Evolutionary conservation across 2,113 vertebrate species (phyloP).

Genomic region (Anhinga rufa): DNA sequence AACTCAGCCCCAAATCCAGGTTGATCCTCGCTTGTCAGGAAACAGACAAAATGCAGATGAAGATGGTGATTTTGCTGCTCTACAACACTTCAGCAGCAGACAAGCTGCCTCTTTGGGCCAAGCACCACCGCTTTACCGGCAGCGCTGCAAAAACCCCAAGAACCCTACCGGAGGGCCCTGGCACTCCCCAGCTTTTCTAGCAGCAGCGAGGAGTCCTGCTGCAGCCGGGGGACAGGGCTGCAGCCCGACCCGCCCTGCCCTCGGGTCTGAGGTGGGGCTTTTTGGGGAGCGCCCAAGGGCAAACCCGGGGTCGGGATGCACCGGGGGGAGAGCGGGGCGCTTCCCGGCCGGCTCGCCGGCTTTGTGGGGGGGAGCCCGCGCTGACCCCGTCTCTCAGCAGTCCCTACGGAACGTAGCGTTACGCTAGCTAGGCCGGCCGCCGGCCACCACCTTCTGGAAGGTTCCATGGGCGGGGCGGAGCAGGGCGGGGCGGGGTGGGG

Average conservation of each 20-base stretch:
- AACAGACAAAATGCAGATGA: no score
- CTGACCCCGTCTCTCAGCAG: no score
- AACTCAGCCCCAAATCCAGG: background rate
- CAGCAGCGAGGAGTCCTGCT: background rate
- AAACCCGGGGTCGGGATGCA: background rate
- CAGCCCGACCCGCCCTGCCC: rapidly evolving
- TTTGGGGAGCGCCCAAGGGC: background rate
- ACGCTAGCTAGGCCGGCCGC: no score
- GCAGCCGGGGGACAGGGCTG: no score
- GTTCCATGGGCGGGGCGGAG: background rate
- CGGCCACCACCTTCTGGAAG: background rate
- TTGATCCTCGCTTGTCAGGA: background rate
- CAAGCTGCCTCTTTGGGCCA: rapidly evolving
- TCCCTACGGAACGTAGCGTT: no score
- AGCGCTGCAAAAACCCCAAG: background rate
- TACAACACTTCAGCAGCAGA: background rate
- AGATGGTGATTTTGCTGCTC: no score
- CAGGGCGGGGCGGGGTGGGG: no score
- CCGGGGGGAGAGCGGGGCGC: rapidly evolving
- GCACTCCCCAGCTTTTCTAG: rapidly evolving
- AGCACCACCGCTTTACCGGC: rapidly evolving
- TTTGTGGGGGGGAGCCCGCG: rapidly evolving
- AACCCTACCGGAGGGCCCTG: rapidly evolving
- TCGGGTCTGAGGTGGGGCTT: rapidly evolving
- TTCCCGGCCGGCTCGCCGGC: no score